Evolutionary conservation across 1,140 invertebrate species (phyloP).

Genomic region (Drosophila repleta): DNA sequence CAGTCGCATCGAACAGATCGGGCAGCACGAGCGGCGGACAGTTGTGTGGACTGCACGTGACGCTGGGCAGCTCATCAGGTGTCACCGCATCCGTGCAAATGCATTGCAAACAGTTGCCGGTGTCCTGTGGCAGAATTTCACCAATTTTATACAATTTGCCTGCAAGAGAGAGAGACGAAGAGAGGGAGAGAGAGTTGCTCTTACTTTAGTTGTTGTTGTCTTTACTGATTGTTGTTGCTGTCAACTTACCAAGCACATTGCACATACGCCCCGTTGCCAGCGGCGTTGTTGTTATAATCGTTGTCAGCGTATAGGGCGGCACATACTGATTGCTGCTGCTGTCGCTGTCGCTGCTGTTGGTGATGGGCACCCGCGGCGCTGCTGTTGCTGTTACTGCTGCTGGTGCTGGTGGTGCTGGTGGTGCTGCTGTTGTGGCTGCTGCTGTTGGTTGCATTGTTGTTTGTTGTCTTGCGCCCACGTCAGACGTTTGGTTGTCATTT

Average conservation of each 20-base stretch:
- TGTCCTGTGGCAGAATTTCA: constrained; percentile 87
- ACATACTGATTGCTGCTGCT: constrained; percentile 52
- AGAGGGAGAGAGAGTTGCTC: constrained; percentile 9
- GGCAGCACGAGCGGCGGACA: constrained; percentile 84
- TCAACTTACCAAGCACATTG: constrained; percentile 79
- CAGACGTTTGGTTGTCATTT: constrained; percentile 75
- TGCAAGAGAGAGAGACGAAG: constrained; percentile 62
- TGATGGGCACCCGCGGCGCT: constrained; percentile 40
- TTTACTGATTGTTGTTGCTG: constrained; percentile 34
- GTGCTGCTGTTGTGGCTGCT: constrained; percentile 29
- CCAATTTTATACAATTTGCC: constrained; percentile 87
- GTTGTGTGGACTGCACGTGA: constrained; percentile 88
- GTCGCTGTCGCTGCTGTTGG: constrained; percentile 33
- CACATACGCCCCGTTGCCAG: constrained; percentile 72
- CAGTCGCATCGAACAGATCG: constrained; percentile 82
- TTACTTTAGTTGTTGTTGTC: constrained; percentile 7
- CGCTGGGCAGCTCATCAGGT: constrained; percentile 86
- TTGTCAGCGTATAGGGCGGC: constrained; percentile 66
- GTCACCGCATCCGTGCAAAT: constrained; percentile 85
- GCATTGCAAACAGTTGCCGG: constrained; percentile 89
- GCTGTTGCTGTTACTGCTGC: constrained; percentile 25
- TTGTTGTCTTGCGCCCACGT: constrained; percentile 22
- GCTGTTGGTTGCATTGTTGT: constrained; percentile 43
- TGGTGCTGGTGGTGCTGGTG: constrained; percentile 15
- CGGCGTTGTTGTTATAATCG: constrained; percentile 73